Base-by-base conservation (phyloP, 2,797 vertebrate species). In the Halcyon leucocephala region DNA sequence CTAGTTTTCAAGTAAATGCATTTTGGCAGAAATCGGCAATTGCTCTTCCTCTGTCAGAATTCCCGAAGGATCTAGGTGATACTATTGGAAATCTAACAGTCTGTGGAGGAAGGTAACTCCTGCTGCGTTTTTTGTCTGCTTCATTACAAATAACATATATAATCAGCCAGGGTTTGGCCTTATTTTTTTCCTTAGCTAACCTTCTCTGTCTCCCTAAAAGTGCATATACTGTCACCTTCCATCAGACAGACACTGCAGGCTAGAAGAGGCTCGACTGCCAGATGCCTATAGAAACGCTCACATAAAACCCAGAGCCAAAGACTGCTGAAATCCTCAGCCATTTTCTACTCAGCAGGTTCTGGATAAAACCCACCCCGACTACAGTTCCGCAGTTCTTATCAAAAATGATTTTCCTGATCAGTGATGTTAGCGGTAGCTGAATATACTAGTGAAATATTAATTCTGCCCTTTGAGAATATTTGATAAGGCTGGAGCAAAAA, bases 371-470 rank as follows among this genome's bases (percentile, higher is more conserved):
- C 29, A 61, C 37, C 15, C 22, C 49, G n/a, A 65, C 10, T 39
- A 39, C 26, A 81, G 13, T 25, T 26, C 65, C 12, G 64, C 4
- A 48, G 33, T 35, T 62, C 7, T 14, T 33, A 48, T 12, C 0
- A 84, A 62, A 93, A 84, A 61, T 64, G 3, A 35, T 21, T 44
- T 69, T 69, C 4, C 26, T 54, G 42, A 70, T 62, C 39, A 79
- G 58, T 69, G 46, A n/a, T 14, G 15, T 66, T 76, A 79, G 29
- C 35, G 73, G 60, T 18, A 76, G 41, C 37, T 76, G 41, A 82
- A 84, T 82, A 65, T 28, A 90, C 9, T 58, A 18, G 65, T 93
- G 44, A 92, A 94, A 95, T 84, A 95, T 82, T 93, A 91, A 90
- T 69, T 79, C 26, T 66, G 7, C 11, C 13, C 54, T 86, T 93